Conservation (phyloP, 2,888 invertebrate genomes). For the Lucinisca nassula region DNA sequence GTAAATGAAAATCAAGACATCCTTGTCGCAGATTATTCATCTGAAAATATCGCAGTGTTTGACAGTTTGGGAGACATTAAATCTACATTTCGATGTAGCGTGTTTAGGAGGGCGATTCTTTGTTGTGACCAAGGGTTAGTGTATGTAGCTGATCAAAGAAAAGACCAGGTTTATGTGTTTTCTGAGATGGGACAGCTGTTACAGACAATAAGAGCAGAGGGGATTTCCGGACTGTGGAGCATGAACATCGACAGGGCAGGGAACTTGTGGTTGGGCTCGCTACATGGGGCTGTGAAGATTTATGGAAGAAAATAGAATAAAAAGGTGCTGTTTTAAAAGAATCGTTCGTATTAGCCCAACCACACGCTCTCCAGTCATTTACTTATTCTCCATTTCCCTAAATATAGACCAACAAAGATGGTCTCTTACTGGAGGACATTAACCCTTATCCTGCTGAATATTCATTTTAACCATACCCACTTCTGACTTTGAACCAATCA, state of each 20-base stretch:
- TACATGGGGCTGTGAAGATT: conserved; percentile 54
- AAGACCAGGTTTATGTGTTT: conserved; percentile 54
- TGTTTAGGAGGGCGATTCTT: conserved; percentile 48
- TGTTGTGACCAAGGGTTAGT: conserved; percentile 54
- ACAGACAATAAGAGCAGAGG: conserved; percentile 53
- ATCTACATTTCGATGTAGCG: conserved; percentile 49
- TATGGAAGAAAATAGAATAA: conserved; percentile 14
- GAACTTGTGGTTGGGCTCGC: conserved; percentile 59
- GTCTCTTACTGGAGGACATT: too few species aligned
- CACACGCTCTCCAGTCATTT: too few species aligned
- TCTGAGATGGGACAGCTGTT: conserved; percentile 58
- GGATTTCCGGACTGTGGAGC: conserved; percentile 56
- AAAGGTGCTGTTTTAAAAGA: too few species aligned
- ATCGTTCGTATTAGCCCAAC: too few species aligned
- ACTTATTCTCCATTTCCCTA: too few species aligned
- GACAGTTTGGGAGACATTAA: conserved; percentile 59
- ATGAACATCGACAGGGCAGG: conserved; percentile 51
- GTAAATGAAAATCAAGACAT: conserved; percentile 49
- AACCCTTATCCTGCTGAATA: too few species aligned
- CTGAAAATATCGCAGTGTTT: conserved; percentile 58
- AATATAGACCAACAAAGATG: too few species aligned
- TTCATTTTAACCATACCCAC: too few species aligned
- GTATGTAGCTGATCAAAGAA: conserved; percentile 59
- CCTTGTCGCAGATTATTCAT: conserved; percentile 52
- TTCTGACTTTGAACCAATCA: too few species aligned